A percentile compares a stretch with the other conserved stretches of the same genome.
Evolutionary conservation across 2,888 invertebrate species (phyloP).

Genomic region (Phaedon cochleariae): DNA sequence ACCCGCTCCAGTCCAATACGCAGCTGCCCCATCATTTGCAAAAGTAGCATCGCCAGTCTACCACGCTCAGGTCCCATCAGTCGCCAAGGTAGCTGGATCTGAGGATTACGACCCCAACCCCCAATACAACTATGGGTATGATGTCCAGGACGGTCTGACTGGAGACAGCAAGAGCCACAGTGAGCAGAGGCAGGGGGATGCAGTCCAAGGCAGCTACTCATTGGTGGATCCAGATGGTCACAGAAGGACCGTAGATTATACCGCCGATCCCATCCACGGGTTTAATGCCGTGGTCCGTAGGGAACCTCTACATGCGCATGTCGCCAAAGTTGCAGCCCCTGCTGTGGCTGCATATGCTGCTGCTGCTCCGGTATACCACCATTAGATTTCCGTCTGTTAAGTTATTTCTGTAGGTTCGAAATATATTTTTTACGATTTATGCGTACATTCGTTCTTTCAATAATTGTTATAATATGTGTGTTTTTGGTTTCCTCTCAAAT

Average conservation of each 20-base stretch:
- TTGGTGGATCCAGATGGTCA: slow-evolving; percentile 66
- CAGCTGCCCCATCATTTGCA: neutral
- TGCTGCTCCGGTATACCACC: slow-evolving; percentile 20
- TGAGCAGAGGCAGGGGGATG: slow-evolving; percentile 65
- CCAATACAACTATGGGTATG: slow-evolving; percentile 67
- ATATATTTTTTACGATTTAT: neutral
- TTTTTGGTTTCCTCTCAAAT: too few relatives aligned
- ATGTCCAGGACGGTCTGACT: slow-evolving; percentile 66
- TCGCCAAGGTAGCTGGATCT: slow-evolving; percentile 42
- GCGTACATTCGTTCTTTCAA: too few relatives aligned
- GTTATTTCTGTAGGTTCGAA: neutral
- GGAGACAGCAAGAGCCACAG: slow-evolving; percentile 60
- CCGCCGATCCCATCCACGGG: slow-evolving; percentile 69
- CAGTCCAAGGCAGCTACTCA: slow-evolving; percentile 66
- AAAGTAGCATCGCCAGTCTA: neutral
- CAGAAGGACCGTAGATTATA: slow-evolving; percentile 65
- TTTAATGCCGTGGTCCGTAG: slow-evolving; percentile 73
- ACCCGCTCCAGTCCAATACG: slow-evolving; percentile 43
- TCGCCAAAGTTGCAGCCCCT: slow-evolving; percentile 29
- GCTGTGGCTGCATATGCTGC: slow-evolving; percentile 22
- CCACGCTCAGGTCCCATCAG: slow-evolving; percentile 42
- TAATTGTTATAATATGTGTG: too few relatives aligned
- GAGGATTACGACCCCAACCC: slow-evolving; percentile 65
- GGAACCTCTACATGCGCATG: slow-evolving; percentile 64
- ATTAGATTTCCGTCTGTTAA: slow-evolving; percentile 6